Evolutionary conservation across 2,113 vertebrate genomes (phyloP).

Genomic region (Perca flavescens): DNA sequence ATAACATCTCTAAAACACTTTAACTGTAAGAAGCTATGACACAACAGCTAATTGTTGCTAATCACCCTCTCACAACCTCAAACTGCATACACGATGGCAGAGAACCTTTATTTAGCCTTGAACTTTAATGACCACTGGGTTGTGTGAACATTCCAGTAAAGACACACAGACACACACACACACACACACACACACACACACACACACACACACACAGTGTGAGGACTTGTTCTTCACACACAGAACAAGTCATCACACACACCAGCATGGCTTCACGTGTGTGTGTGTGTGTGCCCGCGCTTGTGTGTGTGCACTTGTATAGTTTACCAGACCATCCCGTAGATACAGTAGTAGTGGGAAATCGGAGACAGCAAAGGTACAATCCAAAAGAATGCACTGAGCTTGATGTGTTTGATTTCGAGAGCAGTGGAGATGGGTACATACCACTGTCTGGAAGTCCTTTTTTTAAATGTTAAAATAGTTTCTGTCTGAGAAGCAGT

Average conservation of each 20-base stretch:
- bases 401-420: slow-evolving; percentile 32
- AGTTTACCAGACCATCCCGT: background rate
- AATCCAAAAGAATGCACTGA: background rate
- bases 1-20: background rate
- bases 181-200: slow-evolving; percentile 22
- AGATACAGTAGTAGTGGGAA: background rate
- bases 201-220: slow-evolving; percentile 11
- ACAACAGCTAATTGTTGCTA: background rate
- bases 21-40: background rate
- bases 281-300: background rate
- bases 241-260: background rate
- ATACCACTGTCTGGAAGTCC: background rate
- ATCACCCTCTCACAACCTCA: background rate
- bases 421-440: slow-evolving; percentile 61
- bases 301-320: background rate
- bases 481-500: slow-evolving; percentile 79
- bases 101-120: slow-evolving; percentile 78
- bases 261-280: background rate
- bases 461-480: slow-evolving; percentile 81
- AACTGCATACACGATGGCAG: slow-evolving; percentile 28
- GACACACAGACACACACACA: slow-evolving; percentile 18
- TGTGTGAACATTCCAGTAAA: slow-evolving; percentile 40
- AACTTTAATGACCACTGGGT: slow-evolving; percentile 65
- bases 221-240: background rate
- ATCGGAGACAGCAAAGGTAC: background rate